A percentile compares a stretch with the other conserved stretches of the same genome.
These are phyloP conservation scores for Limnephilus auricula DNA, from an alignment of 2,888 invertebrate genomes.

Conservation along the genomic window DNA sequence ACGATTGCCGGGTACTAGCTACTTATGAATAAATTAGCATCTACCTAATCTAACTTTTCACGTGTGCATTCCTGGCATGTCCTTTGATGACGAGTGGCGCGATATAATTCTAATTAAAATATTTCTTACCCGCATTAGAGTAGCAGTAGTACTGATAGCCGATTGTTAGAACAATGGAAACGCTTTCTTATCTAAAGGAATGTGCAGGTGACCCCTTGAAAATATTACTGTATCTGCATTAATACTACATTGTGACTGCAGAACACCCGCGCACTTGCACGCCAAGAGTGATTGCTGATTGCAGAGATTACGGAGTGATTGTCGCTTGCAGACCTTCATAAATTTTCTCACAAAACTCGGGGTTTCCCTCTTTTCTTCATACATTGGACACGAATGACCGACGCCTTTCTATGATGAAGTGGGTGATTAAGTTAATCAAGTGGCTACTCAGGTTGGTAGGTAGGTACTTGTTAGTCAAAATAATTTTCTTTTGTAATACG, in stretches of 20 bases:
- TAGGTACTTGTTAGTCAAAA: no score
- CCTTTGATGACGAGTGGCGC: no score
- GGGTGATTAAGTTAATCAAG: neutral
- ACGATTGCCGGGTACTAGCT: no score
- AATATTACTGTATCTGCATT: no score
- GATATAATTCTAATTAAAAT: no score
- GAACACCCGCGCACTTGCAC: neutral
- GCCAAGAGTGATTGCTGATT: neutral
- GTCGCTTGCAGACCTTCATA: neutral
- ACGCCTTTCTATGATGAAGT: neutral
- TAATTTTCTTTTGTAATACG: no score
- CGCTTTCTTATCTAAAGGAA: neutral
- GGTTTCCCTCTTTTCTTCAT: neutral
- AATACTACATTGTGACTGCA: neutral
- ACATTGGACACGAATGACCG: neutral
- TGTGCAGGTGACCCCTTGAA: neutral
- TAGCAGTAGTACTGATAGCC: no score
- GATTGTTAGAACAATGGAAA: no score
- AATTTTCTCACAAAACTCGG: neutral
- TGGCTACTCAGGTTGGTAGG: neutral
- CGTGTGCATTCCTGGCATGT: no score
- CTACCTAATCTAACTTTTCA: no score
- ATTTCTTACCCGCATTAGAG: no score
- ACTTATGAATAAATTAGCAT: no score
- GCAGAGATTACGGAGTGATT: neutral